Base-by-base conservation (phyloP, 2,797 vertebrate species). In the Mallotus villosus region DNA sequence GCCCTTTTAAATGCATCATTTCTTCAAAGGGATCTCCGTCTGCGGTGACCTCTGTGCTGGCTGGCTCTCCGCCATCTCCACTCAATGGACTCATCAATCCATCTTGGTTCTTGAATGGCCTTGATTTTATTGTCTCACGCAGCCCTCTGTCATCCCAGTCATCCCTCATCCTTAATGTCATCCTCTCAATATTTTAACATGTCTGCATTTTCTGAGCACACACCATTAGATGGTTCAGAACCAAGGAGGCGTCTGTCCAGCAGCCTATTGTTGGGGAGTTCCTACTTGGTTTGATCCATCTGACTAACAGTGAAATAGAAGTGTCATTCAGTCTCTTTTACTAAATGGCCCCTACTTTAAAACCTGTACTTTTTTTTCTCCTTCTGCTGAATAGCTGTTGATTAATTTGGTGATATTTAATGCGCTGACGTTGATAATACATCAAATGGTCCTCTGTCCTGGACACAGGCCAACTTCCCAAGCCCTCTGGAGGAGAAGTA, bases 91-190 rank as follows among this genome's bases (percentile, higher is more conserved):
- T 92, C 90, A 93, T 94, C 92, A 90, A 93, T 93, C 90, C 91
- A 91, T 93, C 91, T 88, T 78, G 80, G 85, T 87, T 92, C 88
- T 91, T 87, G 89, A 85, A 90, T 86, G 86, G 92, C 90, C 92
- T 92, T 92, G 90, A 90, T 92, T 92, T 93, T 92, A 91, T 92
- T 91, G 91, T 92, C 88, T 92, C 89, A 87, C 87, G 84, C 78
- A 89, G 85, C 79, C 83, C 87, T 88, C 86, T 85, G 88, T 88
- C 88, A 86, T 87, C 82, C 89, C 78, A 74, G 86, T 89, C 88
- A 89, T 92, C 86, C 87, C 88, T 91, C 90, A 87, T 90, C 84
- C 87, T 85, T 91, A 90, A 92, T 90, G 88, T 91, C 90, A 90
- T 90, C 88, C 88, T 89, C 89, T 88, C 85, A 89, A 46, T 78